Evolutionary conservation across 2,888 invertebrate genomes (phyloP).

Genomic region (Isoperla grammatica): DNA sequence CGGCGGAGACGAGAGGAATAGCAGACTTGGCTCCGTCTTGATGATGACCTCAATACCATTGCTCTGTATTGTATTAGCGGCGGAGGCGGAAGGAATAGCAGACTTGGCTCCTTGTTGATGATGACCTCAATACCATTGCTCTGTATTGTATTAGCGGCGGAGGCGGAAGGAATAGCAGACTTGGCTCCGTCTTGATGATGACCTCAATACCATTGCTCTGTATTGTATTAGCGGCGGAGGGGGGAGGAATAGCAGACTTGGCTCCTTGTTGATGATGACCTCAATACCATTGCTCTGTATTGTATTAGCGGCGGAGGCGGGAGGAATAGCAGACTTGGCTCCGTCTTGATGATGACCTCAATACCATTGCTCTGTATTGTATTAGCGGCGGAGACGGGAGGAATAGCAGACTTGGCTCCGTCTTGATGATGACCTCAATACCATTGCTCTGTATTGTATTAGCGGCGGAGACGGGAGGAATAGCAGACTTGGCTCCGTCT

Average conservation of each 20-base stretch:
- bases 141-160: slow-evolving; percentile 11
- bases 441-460: slow-evolving; percentile 8
- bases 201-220: slow-evolving; percentile 1
- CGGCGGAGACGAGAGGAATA: neutral
- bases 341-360: slow-evolving; percentile 5
- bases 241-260: neutral
- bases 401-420: neutral
- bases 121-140: neutral
- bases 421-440: slow-evolving; percentile 7
- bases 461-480: neutral
- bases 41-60: slow-evolving; percentile 1
- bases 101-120: slow-evolving; percentile 1
- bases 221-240: slow-evolving; percentile 11
- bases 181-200: slow-evolving; percentile 1
- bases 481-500: neutral
- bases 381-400: slow-evolving; percentile 8
- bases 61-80: slow-evolving; percentile 13
- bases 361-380: slow-evolving; percentile 6
- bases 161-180: neutral
- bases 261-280: slow-evolving; percentile 2
- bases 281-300: slow-evolving; percentile 4
- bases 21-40: neutral
- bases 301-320: slow-evolving; percentile 9
- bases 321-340: neutral
- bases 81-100: neutral